phyloP scores from a whole-genome alignment of 2,888 invertebrate species.

The Drosophila differens region DNA sequence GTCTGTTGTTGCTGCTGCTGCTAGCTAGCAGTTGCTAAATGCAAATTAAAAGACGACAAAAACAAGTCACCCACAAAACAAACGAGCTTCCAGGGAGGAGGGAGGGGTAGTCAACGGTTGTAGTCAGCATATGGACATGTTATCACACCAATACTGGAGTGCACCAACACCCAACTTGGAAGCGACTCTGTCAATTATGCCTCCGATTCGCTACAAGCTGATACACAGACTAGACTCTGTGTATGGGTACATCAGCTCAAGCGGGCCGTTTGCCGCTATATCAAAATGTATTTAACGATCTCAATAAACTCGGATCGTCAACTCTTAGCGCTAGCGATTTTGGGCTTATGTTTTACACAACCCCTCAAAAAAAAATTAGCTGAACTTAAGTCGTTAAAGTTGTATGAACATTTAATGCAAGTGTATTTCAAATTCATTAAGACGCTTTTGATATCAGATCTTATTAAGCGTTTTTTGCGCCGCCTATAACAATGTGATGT shows the following conservation, averaged over 20 bases:
- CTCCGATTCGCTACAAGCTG: slow-evolving; percentile 39
- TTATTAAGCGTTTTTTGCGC: slow-evolving; percentile 27
- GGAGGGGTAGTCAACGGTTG: background rate
- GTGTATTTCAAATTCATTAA: slow-evolving; percentile 23
- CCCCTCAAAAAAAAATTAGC: background rate
- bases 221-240: background rate
- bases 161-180: slow-evolving; percentile 44
- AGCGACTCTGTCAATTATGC: slow-evolving; percentile 51
- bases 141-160: slow-evolving; percentile 52
- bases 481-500: slow-evolving; percentile 53
- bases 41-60: slow-evolving; percentile 68
- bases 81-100: slow-evolving; percentile 4
- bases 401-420: background rate
- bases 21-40: slow-evolving; percentile 53
- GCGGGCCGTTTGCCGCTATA: background rate
- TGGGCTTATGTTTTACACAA: background rate
- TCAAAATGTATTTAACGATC: background rate
- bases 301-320: background rate
- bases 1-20: slow-evolving; percentile 36
- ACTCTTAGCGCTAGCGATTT: background rate
- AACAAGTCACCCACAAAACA: slow-evolving; percentile 60
- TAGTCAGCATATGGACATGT: slow-evolving; percentile 52
- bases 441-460: background rate
- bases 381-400: background rate
- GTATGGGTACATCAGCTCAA: slow-evolving; percentile 10